These are phyloP conservation scores for Eupristina koningsbergeri DNA, from an alignment of 1,140 invertebrate genomes.

Conservation along the genomic window DNA sequence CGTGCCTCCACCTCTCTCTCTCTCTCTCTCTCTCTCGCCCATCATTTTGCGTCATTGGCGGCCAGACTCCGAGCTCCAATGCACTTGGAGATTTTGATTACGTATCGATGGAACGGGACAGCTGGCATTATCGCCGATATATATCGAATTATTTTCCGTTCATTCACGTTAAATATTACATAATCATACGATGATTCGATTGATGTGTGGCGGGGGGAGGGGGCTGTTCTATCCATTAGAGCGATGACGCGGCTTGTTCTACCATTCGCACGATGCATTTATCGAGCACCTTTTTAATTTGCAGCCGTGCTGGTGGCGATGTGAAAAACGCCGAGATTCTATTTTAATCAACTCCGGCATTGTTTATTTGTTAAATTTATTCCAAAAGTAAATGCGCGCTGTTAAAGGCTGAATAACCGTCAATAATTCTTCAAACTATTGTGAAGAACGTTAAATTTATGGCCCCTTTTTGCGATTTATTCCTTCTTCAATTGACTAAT, in stretches of 20 bases:
- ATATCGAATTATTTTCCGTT: conserved; percentile 18
- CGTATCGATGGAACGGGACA: not conserved
- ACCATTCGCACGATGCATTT: not conserved
- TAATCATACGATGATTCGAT: conserved; percentile 34
- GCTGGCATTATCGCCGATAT: not conserved
- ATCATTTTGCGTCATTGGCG: conserved; percentile 5
- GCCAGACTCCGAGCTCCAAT: conserved; percentile 11
- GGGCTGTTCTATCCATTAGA: conserved; percentile 20
- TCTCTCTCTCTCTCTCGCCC: too few relatives aligned
- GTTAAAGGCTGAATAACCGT: too few relatives aligned
- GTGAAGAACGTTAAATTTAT: not conserved
- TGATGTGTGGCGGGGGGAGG: too few relatives aligned
- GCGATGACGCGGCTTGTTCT: not conserved
- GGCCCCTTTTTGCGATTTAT: not conserved
- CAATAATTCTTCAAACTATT: not conserved
- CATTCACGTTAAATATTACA: conserved; percentile 23
- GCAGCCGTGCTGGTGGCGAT: not conserved
- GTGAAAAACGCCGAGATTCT: not conserved
- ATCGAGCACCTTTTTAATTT: not conserved
- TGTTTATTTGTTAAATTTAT: not conserved
- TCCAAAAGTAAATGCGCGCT: not conserved
- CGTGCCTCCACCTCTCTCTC: not conserved
- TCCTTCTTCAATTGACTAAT: not conserved
- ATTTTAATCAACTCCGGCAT: not conserved
- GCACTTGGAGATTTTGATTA: conserved; percentile 34